These are phyloP conservation scores for Cyaniris semiargus DNA, from an alignment of 2,888 invertebrate species.

Conservation along the genomic window DNA sequence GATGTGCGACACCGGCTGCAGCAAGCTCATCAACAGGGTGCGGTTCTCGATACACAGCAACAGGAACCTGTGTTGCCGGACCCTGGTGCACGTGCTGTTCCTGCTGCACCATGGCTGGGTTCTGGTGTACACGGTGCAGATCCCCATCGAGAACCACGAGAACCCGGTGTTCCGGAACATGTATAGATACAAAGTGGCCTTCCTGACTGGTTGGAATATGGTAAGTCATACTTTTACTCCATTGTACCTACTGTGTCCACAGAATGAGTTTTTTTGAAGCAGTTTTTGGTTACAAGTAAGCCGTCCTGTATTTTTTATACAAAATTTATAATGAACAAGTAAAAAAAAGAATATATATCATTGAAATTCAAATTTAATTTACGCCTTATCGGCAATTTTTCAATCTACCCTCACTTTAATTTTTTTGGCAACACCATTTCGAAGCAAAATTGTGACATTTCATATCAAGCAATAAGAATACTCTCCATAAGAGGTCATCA, in stretches of 20 bases:
- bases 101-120: not conserved
- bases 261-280: no score
- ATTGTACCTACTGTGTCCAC: no score
- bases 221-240: not conserved
- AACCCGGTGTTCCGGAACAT: slow-evolving; percentile 13
- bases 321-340: no score
- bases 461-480: not conserved
- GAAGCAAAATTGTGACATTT: not conserved
- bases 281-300: no score
- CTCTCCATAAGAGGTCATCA: not conserved
- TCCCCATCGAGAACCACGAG: slow-evolving; percentile 6
- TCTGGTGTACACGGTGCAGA: slow-evolving; percentile 3
- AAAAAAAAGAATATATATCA: no score
- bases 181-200: slow-evolving; percentile 13
- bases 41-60: not conserved
- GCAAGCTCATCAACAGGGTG: not conserved
- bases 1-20: not conserved
- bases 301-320: no score
- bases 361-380: not conserved
- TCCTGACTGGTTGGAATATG: slow-evolving; percentile 23
- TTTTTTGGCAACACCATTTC: not conserved
- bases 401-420: not conserved
- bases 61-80: slow-evolving; percentile 13
- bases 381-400: not conserved
- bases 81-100: not conserved